Percentiles rank a stretch among this genome's conserved stretches.
These are phyloP conservation scores for Alviniconcha marisindica DNA, from an alignment of 1,140 invertebrate genomes.

Conservation along the genomic window DNA sequence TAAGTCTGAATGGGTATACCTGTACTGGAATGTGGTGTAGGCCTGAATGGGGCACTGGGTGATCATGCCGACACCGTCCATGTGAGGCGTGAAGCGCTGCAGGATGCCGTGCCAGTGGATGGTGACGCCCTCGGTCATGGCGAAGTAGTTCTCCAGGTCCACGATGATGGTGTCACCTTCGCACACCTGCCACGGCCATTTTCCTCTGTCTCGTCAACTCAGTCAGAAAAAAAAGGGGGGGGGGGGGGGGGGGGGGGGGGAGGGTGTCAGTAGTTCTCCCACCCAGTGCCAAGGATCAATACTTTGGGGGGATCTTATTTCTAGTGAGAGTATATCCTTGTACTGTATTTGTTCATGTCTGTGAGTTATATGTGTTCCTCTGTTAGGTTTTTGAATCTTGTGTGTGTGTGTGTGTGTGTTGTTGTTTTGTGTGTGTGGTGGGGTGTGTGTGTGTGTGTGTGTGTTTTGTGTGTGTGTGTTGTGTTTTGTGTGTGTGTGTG, in stretches of 20 bases:
- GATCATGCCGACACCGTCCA: constrained; percentile 68
- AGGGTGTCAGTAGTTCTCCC: not conserved
- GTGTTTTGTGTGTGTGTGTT: too few species aligned
- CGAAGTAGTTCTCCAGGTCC: constrained; percentile 60
- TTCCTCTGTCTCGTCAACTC: not conserved
- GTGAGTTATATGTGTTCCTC: not conserved
- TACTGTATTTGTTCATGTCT: not conserved
- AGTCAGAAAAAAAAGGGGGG: too few species aligned
- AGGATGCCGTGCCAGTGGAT: constrained; percentile 68
- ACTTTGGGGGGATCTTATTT: not conserved
- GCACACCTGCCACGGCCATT: constrained; percentile 57
- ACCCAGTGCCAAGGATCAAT: not conserved
- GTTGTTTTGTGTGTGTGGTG: too few species aligned
- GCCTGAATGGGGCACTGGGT: constrained; percentile 67
- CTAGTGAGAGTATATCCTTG: not conserved
- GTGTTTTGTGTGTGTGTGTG: too few species aligned
- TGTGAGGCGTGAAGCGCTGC: constrained; percentile 57
- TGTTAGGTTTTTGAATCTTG: too few species aligned
- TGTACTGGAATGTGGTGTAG: constrained; percentile 60
- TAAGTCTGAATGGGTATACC: constrained; percentile 44
- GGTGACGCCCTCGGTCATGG: constrained; percentile 74
- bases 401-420: too few species aligned
- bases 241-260: too few species aligned
- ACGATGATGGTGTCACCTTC: constrained; percentile 63
- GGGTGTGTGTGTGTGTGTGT: too few species aligned